Evolutionary conservation across 2,113 vertebrate genomes (phyloP).

Genomic region (Strix uralensis): DNA sequence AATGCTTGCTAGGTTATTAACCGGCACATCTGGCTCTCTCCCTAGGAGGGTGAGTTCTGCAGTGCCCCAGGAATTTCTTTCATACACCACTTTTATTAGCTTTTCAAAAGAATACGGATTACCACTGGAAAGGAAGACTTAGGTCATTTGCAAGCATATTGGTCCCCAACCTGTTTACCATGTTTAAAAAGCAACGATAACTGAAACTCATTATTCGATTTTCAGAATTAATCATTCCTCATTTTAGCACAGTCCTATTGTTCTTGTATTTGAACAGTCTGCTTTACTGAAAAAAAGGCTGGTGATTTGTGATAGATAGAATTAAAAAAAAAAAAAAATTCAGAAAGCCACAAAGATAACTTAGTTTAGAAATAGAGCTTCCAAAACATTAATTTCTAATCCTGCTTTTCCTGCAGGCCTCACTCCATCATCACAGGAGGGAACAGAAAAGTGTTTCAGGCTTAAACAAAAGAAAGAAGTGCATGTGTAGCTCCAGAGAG

Average conservation of each 20-base stretch:
- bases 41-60: slow-evolving; percentile 64
- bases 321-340: background rate
- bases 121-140: slow-evolving; percentile 60
- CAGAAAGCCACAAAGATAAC: background rate
- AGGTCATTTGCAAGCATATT: slow-evolving; percentile 41
- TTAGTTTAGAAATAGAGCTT: background rate
- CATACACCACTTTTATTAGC: slow-evolving; percentile 68
- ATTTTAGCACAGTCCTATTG: background rate
- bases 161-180: slow-evolving; percentile 33
- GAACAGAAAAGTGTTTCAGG: background rate
- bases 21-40: slow-evolving; percentile 66
- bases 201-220: background rate
- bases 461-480: background rate
- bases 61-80: slow-evolving; percentile 69
- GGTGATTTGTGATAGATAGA: background rate
- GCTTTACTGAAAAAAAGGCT: background rate
- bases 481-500: background rate
- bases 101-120: slow-evolving; percentile 66
- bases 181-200: background rate
- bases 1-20: slow-evolving; percentile 57
- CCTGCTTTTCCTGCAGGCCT: background rate
- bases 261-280: background rate
- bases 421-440: background rate
- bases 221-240: background rate
- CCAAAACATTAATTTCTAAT: background rate